Percentiles rank a stretch among this genome's conserved stretches.
These are phyloP conservation scores for Tachysurus vachellii DNA, from an alignment of 2,113 vertebrate species.

Conservation along the genomic window DNA sequence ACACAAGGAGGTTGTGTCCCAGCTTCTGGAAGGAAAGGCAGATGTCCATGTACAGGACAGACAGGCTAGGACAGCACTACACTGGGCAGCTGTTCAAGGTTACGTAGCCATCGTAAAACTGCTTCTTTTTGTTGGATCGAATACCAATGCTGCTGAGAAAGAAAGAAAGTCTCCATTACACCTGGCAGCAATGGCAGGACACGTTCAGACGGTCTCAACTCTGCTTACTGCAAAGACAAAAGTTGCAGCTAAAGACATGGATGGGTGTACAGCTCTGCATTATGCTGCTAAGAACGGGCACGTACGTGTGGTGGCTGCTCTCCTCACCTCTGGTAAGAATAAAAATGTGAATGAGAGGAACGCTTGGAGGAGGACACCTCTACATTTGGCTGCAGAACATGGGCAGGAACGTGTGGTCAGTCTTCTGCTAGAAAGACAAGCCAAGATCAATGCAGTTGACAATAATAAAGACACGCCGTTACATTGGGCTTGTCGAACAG, in stretches of 20 bases:
- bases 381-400: conserved; percentile 69
- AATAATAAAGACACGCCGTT: conserved; percentile 75
- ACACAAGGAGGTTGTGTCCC: conserved; percentile 58
- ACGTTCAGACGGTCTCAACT: conserved; percentile 46
- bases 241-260: conserved; percentile 73
- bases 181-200: conserved; percentile 66
- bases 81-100: conserved; percentile 68
- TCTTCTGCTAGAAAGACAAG: conserved; percentile 64
- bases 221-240: conserved; percentile 69
- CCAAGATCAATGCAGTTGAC: conserved; percentile 71
- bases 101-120: conserved; percentile 62
- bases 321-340: conserved; percentile 61
- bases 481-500: conserved; percentile 72
- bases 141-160: conserved; percentile 68
- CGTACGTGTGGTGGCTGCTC: conserved; percentile 50
- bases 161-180: conserved; percentile 78
- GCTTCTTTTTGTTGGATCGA: conserved; percentile 67
- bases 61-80: conserved; percentile 70
- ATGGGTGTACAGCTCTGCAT: conserved; percentile 76
- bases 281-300: conserved; percentile 67
- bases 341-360: conserved; percentile 75
- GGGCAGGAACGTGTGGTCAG: conserved; percentile 64
- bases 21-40: conserved; percentile 69
- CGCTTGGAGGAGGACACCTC: conserved; percentile 73
- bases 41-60: conserved; percentile 66